Base-by-base conservation (phyloP, 2,113 vertebrate species). In the Thalassoma bifasciatum region DNA sequence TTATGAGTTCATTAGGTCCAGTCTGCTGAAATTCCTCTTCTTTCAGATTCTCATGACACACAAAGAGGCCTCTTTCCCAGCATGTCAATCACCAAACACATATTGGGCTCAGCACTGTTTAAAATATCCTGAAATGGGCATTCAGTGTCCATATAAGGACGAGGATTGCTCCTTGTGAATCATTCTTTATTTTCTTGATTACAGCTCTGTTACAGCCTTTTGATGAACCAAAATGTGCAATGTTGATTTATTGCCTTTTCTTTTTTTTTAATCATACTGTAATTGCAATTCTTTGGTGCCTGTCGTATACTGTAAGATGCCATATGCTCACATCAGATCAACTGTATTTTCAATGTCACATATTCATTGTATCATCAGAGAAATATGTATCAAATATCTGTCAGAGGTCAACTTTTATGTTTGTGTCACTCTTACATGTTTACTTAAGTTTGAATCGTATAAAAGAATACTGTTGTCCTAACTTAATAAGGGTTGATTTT, bases 321-420 rank as follows among this genome's bases (percentile, higher is more conserved):
- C 64, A 22, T 58, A 52, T 68, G 19, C 63, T 72, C 16, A 74
- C 46, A 67, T 72, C 58, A 66, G 58, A 46, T 57, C 50, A 38
- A 66, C 19, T 81, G 40, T 89, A 63, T 21, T 37, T 44, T 44
- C 16, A 10, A 61, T 69, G 80, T 77, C 30, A 42, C 66, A 66
- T 8, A 76, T 54, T n/a, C 8, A 23, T 21, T 83, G 42, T 66
- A 21, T 47, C 21, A 70, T 38, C 10, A 58, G 14, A 0, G 16
- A 51, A 10, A 13, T 42, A 10, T 24, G 16, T 1, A 34, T 72
- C 14, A 78, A 47, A 2, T 51, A 40, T 49, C 4, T 72, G 56
- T 51, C 14, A 73, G 69, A 71, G 40, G 17, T 40, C 4, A 63
- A 36, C 19, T 26, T 37, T 74, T 42, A 19, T 11, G 4, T 19